Evolutionary conservation across 1,140 invertebrate genomes (phyloP), one percentile per base, ranked within the genome.

Genomic region (Protaetia brevitarsis): DNA sequence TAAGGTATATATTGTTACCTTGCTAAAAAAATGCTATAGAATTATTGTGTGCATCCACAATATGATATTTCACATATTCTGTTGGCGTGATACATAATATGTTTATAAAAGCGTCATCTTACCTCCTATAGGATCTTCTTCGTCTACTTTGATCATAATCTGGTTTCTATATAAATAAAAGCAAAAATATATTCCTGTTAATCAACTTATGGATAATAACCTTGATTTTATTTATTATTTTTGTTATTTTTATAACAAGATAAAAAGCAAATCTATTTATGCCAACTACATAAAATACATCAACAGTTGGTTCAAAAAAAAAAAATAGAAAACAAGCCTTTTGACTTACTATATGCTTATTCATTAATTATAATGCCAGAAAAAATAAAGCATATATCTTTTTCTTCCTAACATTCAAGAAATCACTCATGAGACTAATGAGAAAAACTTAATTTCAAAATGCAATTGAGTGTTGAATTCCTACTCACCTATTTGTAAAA

Each of bases 61-160:
- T 61, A 57, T 61, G 16, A 29, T 41, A 28, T 13, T 57, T 68
- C 59, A 61, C 27, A 27, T 29, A 21, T 65, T 63, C 31, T 70
- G 30, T 57, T 30, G 26, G 58, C 56, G 34, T 23, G 34, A 29
- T 68, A 27, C 26, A 30, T 16, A 69, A 60, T 27, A 30, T 66
- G 28, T 34, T 26, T 45, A 36, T 29, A 63, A 36, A 63, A 64
- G 56, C 57, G 67, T 31, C 63, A 30, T 78, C 86, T 91, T 86
- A 93, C 91, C 90, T 81, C 90, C 91, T 71, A 92, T 86, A 68
- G 91, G 91, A 79, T 93, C 91, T 71, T 85, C 87, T 77, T 93
- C 91, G 80, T 93, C 91, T 58, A 93, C 91, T 76, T 88, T 88
- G 79, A 93, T 93, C 90, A 93, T 92, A 60, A 8, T 51, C 21